Conservation (phyloP, 2,888 invertebrate genomes). For the Dorcus hopei region DNA sequence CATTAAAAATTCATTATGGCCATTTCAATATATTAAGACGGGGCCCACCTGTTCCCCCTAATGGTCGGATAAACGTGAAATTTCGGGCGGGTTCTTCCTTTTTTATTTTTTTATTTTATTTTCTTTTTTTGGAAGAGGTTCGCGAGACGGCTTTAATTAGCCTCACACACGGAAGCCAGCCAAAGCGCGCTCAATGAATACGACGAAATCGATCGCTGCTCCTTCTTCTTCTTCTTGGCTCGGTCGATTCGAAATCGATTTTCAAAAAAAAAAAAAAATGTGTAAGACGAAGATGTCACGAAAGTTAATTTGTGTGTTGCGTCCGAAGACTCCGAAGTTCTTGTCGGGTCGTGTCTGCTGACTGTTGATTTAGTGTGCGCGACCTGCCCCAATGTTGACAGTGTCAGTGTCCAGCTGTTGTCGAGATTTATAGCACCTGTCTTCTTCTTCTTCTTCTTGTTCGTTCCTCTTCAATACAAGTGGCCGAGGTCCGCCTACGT, state of each 20-base stretch:
- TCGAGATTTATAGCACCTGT: slow-evolving; percentile 29
- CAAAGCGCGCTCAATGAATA: no score
- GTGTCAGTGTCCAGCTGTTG: slow-evolving; percentile 31
- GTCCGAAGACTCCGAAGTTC: no score
- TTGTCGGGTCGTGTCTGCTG: not conserved
- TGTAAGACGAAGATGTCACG: no score
- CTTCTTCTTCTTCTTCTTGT: not conserved
- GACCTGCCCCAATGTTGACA: slow-evolving; percentile 33
- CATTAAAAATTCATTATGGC: slow-evolving; percentile 34
- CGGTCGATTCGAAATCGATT: no score
- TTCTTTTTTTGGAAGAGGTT: slow-evolving; percentile 8
- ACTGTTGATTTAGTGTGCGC: slow-evolving; percentile 18
- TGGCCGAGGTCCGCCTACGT: no score
- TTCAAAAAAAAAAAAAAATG: no score
- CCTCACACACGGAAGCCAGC: no score
- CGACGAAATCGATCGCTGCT: not conserved
- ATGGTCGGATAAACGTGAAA: no score
- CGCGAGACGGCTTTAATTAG: not conserved
- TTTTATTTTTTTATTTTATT: slow-evolving; percentile 18
- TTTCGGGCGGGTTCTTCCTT: slow-evolving; percentile 3
- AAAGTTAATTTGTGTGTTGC: no score
- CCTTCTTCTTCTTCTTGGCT: not conserved
- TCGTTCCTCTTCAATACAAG: no score
- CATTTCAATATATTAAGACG: slow-evolving; percentile 27
- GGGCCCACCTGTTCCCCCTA: slow-evolving; percentile 25